Conservation (phyloP, 1,140 invertebrate genomes). For the Drosophila sproati region DNA sequence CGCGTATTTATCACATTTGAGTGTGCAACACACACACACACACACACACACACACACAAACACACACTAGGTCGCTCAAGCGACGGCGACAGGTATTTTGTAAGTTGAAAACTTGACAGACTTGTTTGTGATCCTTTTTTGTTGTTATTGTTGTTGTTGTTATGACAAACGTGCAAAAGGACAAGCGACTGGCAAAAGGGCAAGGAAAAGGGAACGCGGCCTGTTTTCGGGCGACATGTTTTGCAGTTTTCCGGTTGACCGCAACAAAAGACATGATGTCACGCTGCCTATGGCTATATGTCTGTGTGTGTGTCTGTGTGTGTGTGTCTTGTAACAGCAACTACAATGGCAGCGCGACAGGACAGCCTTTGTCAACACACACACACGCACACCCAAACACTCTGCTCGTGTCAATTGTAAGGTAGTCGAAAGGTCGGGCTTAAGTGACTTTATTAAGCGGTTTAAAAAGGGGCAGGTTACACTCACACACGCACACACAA, state of each 20-base stretch:
- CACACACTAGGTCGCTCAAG: slow-evolving; percentile 20
- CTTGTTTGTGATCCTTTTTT: slow-evolving; percentile 76
- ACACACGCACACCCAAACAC: slow-evolving; percentile 38
- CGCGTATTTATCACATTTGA: slow-evolving; percentile 81
- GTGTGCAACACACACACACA: slow-evolving; percentile 49
- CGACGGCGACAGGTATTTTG: slow-evolving; percentile 77
- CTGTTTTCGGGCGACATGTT: slow-evolving; percentile 73
- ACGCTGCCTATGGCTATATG: slow-evolving; percentile 50
- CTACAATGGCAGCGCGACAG: slow-evolving; percentile 69
- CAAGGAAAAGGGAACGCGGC: slow-evolving; percentile 31
- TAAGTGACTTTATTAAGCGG: slow-evolving; percentile 84
- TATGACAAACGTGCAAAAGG: slow-evolving; percentile 64
- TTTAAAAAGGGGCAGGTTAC: slow-evolving; percentile 76
- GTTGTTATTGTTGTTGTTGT: slow-evolving; percentile 41
- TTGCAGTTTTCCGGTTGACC: slow-evolving; percentile 84
- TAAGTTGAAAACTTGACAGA: slow-evolving; percentile 82
- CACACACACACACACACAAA: slow-evolving; percentile 39
- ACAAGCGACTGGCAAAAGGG: slow-evolving; percentile 15
- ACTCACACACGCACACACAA: slow-evolving; percentile 14
- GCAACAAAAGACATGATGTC: slow-evolving; percentile 84
- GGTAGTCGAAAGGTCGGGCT: slow-evolving; percentile 78
- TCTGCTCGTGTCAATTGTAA: slow-evolving; percentile 79
- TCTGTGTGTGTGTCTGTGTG: slow-evolving; percentile 14
- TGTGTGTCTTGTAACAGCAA: slow-evolving; percentile 66
- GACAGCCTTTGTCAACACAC: slow-evolving; percentile 73